Base-by-base conservation (phyloP, 35 echinoderm and acorn worm genomes). In the Amphiura filiformis region DNA sequence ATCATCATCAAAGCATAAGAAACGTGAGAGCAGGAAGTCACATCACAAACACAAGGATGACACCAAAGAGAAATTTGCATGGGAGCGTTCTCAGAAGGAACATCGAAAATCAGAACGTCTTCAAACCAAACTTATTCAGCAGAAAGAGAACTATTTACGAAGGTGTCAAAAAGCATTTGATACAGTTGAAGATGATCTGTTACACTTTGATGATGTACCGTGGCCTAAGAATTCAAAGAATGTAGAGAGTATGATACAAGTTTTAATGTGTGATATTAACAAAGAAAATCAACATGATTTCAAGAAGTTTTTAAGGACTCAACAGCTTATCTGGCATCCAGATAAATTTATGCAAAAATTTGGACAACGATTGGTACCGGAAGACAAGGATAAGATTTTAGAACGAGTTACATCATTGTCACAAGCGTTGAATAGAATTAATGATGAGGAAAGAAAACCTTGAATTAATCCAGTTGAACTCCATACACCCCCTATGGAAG, bases 291-390 rank as follows among this genome's bases (percentile, higher is more conserved):
- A 49, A 15, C 80, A 90, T 17, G 88, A 91, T 41, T 76, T 91
- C 22, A 93, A 86, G 79, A 93, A 90, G 33, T 97, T 90, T 75
- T 57, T 97, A 18, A 81, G 86, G 37, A 77, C 95, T 0, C 95
- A 97, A 34, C 95, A 97, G 76, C 81, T 90, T 15, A 87, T 90
- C 1, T 97, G 95, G 95, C 95, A 97, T 91, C 95, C 95, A 1
- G 95, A 97, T 36, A 97, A 97, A 37, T 97, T 97, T 41, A 77
- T 93, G 70, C 95, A 97, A 86, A 92, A 87, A 76, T 93, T 81
- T 49, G 95, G 91, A 35, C 31, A 84, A 42, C 81, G 82, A 35
- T 56, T 97, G 75, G 87, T 84, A 41, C 88, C 82, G 34, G 56
- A 75, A 17, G 95, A 97, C n/a, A 77, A 89, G 38, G 88, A 91